Conservation (phyloP, 2,113 vertebrate species). For the Mixornis gularis region DNA sequence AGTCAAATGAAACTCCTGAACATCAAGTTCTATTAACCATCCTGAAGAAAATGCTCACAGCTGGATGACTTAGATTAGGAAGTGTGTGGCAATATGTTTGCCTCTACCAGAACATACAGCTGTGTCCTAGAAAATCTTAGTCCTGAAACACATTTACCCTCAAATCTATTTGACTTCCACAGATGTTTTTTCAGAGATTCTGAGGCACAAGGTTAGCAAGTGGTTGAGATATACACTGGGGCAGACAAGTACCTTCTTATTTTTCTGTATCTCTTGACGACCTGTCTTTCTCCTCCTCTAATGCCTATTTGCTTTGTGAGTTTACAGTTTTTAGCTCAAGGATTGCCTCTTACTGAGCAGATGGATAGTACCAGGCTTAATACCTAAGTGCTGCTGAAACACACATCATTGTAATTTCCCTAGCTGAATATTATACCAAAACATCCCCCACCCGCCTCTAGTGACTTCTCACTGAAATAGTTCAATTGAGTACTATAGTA, state of each 20-base stretch:
- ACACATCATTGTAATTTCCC: neutral
- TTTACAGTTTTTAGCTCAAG: neutral
- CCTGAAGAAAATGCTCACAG: neutral
- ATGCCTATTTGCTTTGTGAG: accelerated
- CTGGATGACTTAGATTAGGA: neutral
- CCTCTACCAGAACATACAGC: neutral
- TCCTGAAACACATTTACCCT: neutral
- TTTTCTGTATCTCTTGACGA: neutral
- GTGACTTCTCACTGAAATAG: neutral
- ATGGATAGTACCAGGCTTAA: neutral
- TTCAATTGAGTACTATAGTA: neutral
- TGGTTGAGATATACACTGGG: neutral
- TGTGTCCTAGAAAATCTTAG: neutral
- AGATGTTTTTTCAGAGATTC: neutral
- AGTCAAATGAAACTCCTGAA: neutral
- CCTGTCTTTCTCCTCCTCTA: neutral
- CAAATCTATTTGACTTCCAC: neutral
- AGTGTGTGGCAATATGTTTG: neutral
- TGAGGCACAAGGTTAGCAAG: neutral
- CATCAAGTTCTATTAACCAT: neutral
- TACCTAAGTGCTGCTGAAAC: neutral
- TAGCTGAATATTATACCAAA: neutral
- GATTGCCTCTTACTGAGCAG: neutral
- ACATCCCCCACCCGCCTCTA: neutral
- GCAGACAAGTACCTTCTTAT: neutral